phyloP scores from a whole-genome alignment of 2,888 invertebrate species.

The Tipula unca region DNA sequence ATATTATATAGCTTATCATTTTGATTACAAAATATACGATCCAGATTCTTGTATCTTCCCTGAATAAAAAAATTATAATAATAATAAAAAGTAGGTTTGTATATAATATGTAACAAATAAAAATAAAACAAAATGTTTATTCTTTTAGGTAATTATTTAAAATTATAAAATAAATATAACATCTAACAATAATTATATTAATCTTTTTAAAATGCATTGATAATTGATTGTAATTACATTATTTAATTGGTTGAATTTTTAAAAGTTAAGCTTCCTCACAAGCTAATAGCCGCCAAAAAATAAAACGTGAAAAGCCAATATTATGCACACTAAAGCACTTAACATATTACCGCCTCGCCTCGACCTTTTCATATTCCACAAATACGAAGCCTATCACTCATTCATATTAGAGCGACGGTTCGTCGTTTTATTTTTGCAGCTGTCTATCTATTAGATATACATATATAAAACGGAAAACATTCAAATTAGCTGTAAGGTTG shows the following conservation, averaged over 20 bases:
- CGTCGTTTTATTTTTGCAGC: too few species aligned
- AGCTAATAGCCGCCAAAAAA: too few species aligned
- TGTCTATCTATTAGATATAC: too few species aligned
- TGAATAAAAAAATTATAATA: neutral
- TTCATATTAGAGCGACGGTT: too few species aligned
- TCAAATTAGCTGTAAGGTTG: too few species aligned
- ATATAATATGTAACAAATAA: neutral
- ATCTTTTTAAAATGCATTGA: neutral
- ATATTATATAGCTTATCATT: neutral
- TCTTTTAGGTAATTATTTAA: neutral
- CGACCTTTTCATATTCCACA: too few species aligned
- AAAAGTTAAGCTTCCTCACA: neutral
- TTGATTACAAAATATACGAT: neutral
- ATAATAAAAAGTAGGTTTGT: neutral
- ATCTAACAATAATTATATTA: neutral
- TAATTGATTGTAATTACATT: neutral
- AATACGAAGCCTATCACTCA: too few species aligned
- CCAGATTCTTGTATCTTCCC: neutral
- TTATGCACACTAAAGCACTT: too few species aligned
- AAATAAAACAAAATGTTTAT: neutral
- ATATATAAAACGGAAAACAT: too few species aligned
- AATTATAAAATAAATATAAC: neutral
- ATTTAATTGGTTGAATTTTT: neutral
- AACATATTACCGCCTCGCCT: too few species aligned
- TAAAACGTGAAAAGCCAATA: neutral